Evolutionary conservation across 2,113 vertebrate species (phyloP).

Genomic region (Microcebus murinus): DNA sequence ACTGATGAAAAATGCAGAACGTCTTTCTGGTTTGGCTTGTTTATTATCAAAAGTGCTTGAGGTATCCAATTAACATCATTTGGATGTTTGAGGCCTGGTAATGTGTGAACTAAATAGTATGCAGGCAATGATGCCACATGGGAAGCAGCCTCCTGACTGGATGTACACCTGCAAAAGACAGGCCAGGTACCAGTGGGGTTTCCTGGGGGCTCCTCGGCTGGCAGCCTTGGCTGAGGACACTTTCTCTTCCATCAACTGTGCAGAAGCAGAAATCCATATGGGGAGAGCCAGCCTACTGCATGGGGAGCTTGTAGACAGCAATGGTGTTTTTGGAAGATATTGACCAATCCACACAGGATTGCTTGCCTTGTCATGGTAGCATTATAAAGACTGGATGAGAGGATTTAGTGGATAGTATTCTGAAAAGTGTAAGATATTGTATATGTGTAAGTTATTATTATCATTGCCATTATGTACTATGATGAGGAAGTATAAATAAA

Average conservation of each 20-base stretch:
- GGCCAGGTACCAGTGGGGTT: not conserved
- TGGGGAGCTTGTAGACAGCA: not conserved
- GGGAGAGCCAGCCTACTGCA: not conserved
- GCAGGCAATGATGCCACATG: not conserved
- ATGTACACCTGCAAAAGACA: not conserved
- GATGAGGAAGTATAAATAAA: not conserved
- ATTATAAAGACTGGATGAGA: not conserved
- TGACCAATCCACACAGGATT: not conserved
- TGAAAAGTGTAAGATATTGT: not conserved
- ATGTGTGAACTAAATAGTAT: not conserved
- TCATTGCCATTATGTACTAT: not conserved
- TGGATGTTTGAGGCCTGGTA: not conserved
- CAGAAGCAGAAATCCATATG: not conserved
- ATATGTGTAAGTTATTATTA: not conserved
- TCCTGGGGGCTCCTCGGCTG: not conserved
- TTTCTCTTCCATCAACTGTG: not conserved
- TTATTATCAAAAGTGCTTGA: conserved; percentile 13
- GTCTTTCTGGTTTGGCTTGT: not conserved
- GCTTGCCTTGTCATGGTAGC: not conserved
- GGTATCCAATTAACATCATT: not conserved
- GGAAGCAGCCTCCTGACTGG: not conserved
- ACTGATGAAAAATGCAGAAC: conserved; percentile 22
- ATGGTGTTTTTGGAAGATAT: not conserved
- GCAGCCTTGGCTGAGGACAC: not conserved
- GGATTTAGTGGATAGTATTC: not conserved